Evolutionary conservation across 2,888 invertebrate species (phyloP).

Genomic region (Dolichopus griseipennis): DNA sequence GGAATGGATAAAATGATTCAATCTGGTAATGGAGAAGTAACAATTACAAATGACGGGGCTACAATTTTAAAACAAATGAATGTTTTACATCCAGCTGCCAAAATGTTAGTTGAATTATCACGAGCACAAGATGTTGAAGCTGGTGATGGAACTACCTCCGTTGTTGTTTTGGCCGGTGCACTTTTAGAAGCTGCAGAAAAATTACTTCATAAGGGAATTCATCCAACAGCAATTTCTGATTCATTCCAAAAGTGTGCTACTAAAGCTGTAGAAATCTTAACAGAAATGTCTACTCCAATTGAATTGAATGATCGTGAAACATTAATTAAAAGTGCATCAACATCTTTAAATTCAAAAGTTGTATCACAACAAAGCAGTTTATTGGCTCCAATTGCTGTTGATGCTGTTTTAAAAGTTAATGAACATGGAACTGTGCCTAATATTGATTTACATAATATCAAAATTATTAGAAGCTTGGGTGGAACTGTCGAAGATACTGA

Average conservation of each 20-base stretch:
- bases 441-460: slow-evolving; percentile 91
- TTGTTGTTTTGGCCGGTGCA: slow-evolving; percentile 95
- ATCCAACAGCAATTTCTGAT: slow-evolving; percentile 95
- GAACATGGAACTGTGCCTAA: slow-evolving; percentile 56
- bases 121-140: slow-evolving; percentile 98
- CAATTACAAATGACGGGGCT: slow-evolving; percentile 99
- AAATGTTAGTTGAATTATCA: slow-evolving; percentile 98
- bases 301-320: slow-evolving; percentile 79
- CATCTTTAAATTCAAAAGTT: slow-evolving; percentile 96
- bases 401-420: slow-evolving; percentile 75
- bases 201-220: slow-evolving; percentile 85
- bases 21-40: slow-evolving; percentile 92
- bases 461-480: slow-evolving; percentile 92
- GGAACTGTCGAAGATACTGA: slow-evolving; percentile 98
- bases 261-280: slow-evolving; percentile 55
- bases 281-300: slow-evolving; percentile 75
- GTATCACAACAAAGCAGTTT: slow-evolving; percentile 96
- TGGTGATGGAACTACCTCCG: slow-evolving; percentile 98
- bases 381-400: slow-evolving; percentile 93
- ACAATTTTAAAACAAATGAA: slow-evolving; percentile 99
- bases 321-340: slow-evolving; percentile 90
- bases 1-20: slow-evolving; percentile 99
- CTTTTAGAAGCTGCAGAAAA: slow-evolving; percentile 90
- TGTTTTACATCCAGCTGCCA: slow-evolving; percentile 96
- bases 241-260: slow-evolving; percentile 69